Evolutionary conservation across 1,140 invertebrate species (phyloP), one percentile per base, ranked within the genome.

Genomic region (Carcinoscorpius rotundicauda): DNA sequence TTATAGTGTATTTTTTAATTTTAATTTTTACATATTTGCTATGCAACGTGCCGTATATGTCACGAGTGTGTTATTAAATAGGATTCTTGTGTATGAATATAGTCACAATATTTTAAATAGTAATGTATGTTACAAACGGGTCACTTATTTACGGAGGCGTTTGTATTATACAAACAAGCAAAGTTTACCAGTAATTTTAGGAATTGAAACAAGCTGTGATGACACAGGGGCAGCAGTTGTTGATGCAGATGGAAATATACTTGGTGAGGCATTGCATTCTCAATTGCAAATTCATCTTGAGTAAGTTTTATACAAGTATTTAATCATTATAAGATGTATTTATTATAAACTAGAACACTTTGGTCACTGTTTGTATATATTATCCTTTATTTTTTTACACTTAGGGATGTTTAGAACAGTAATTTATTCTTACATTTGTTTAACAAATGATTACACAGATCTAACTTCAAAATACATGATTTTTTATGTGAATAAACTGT

Each of bases 161-260:
- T 29, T 29, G 29, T 29, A 29, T 29, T 29, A 29, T 29, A 29
- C 29, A 29, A 29, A 29, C 29, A 29, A 29, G 29, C 29, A 29
- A 29, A 29, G 29, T 29, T 29, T 29, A 29, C 29, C 29, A 63
- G 4, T 58, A 48, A 76, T 94, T 58, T 77, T 97, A 66, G 96
- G 95, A 6, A 97, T 98, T 70, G 96, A 98, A 83, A 96, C 93
- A n/a, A 97, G 93, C 70, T 98, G 93, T 78, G 96, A 98, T 82
- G 96, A 98, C 75, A 98, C 95, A 4, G 94, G 91, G 61, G 87
- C 87, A 72, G 94, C 91, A 59, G 82, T 98, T 71, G 85, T 98
- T 3, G 80, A 88, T 76, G 78, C 78, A 5, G 70, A 80, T 61
- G 86, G 88, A 52, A 80, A 81, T 65, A 81, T 98, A 66, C 74